These are phyloP conservation scores for Timandra comae DNA, from an alignment of 2,888 invertebrate genomes.

Conservation along the genomic window DNA sequence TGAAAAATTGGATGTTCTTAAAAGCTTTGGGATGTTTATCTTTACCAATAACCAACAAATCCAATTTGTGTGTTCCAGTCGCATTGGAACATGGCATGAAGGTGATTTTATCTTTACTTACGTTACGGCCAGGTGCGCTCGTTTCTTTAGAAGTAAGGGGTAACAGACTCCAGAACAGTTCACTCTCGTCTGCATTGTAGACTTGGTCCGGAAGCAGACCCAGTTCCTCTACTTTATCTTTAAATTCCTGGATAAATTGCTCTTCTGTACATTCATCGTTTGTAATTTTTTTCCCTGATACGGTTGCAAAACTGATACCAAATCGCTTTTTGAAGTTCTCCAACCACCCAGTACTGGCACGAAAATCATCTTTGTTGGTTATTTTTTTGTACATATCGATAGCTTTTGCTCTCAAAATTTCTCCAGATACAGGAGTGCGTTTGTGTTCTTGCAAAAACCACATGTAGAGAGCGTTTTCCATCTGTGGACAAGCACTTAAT, in stretches of 20 bases:
- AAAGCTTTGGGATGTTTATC: conserved; percentile 27
- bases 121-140: conserved; percentile 19
- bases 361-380: conserved; percentile 29
- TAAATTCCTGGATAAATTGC: conserved; percentile 27
- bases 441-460: conserved; percentile 27
- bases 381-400: conserved; percentile 28
- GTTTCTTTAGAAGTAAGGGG: conserved; percentile 22
- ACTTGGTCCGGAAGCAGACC: conserved; percentile 25
- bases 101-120: conserved; percentile 25
- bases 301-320: conserved; percentile 25
- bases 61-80: conserved; percentile 21
- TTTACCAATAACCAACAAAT: conserved; percentile 26
- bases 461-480: conserved; percentile 27
- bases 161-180: conserved; percentile 19
- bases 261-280: conserved; percentile 23
- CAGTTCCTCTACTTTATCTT: conserved; percentile 25
- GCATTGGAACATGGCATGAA: conserved; percentile 27
- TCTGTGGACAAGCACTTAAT: conserved; percentile 25
- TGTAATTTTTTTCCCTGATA: conserved; percentile 29
- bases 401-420: conserved; percentile 27
- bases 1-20: no score
- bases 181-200: conserved; percentile 26
- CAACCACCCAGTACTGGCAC: conserved; percentile 32
- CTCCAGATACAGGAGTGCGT: conserved; percentile 28
- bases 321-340: conserved; percentile 34